phyloP scores from a whole-genome alignment of 2,888 invertebrate genomes.

The Leucania comma region DNA sequence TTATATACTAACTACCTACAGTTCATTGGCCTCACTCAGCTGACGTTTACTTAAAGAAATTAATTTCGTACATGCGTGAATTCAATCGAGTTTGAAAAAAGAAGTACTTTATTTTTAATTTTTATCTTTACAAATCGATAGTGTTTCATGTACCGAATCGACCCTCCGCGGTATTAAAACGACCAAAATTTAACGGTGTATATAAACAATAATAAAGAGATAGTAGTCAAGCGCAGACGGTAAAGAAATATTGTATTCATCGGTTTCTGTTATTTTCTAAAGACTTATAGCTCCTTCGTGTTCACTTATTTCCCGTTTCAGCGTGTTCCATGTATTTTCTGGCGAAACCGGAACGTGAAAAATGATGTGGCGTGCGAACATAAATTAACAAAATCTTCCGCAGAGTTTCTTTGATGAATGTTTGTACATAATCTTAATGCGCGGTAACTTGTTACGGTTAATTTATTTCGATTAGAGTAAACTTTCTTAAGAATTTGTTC shows the following conservation, averaged over 20 bases:
- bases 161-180: no score
- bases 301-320: slow-evolving; percentile 10
- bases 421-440: slow-evolving; percentile 4
- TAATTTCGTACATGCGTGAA: no score
- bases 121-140: no score
- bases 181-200: no score
- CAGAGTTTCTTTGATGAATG: slow-evolving; percentile 16
- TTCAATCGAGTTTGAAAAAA: no score
- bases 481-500: neutral
- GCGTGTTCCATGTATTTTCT: slow-evolving; percentile 8
- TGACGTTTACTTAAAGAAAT: no score
- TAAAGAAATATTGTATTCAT: neutral
- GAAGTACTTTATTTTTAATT: no score
- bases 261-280: neutral
- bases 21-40: no score
- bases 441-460: neutral
- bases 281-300: slow-evolving; percentile 8
- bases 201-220: no score
- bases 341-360: slow-evolving; percentile 25
- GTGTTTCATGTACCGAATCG: no score
- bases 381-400: slow-evolving; percentile 27
- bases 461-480: slow-evolving; percentile 10
- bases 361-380: slow-evolving; percentile 30
- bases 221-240: no score
- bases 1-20: no score